Evolutionary conservation across 2,113 vertebrate genomes (phyloP), one percentile per base, ranked within the genome.

Genomic region (Todiramphus chloris): DNA sequence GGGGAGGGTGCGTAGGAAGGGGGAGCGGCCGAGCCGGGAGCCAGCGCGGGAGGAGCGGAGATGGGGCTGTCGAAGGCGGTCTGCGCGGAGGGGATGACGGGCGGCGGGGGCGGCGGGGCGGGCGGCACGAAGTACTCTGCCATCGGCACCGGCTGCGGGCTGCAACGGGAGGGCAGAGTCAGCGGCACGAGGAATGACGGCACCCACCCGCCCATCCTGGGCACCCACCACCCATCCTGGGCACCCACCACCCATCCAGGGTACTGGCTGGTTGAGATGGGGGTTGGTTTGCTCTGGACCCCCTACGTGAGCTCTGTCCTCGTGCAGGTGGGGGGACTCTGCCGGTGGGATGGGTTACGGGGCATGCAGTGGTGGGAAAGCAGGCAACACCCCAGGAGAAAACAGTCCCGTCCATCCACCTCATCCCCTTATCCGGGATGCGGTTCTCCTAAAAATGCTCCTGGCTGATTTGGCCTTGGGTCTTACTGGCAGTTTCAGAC

Each of bases 51-150:
- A 5, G 97, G 96, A 37, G 95, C 97, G 1, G 95, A 69, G 28
- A 97, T 92, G 80, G 98, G 97, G 89, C 98, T 98, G 97, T 99
- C 98, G 91, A 99, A 99, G 85, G 99, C 98, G 2, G 98, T 99
- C 95, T 99, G 99, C 0, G 99, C 98, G 0, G 99, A 99, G 11
- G 99, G 99, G 96, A 99, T 99, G 92, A 99, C 97, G 0, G 98
- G 99, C 5, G 99, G 98, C 1, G 99, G 98, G 0, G 99, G 99
- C 2, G 99, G 99, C 0, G 99, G 99, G 20, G 98, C 98, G 0
- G 99, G 99, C 0, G 99, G 99, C 93, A 98, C 98, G 25, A 98
- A 99, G 96, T 98, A 99, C 87, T 99, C 99, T 7, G 98, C 97
- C 96, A 98, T 98, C 37, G 98, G 98, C 95, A 98, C 97, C 5